Percentiles rank a stretch among this genome's conserved stretches.
Evolutionary conservation across 2,888 invertebrate species (phyloP).

Genomic region (Heliconius hortense): DNA sequence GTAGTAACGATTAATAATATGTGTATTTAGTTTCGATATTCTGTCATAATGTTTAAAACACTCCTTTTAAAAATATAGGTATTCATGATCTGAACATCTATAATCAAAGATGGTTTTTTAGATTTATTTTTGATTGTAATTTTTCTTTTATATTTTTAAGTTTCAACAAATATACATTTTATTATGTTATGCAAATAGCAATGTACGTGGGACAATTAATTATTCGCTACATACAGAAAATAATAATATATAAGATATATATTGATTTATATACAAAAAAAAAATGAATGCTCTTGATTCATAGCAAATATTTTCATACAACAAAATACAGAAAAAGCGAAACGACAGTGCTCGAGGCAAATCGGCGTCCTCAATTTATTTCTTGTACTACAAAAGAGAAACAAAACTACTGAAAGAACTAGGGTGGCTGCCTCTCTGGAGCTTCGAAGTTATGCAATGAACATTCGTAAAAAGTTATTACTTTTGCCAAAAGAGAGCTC

Average conservation of each 20-base stretch:
- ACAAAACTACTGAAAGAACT: slow-evolving; percentile 34
- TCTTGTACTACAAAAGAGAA: slow-evolving; percentile 23
- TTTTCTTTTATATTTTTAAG: too few relatives aligned
- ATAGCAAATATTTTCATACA: slow-evolving; percentile 8
- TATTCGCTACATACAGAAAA: too few relatives aligned
- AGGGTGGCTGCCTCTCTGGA: slow-evolving; percentile 32
- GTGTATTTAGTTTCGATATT: too few relatives aligned
- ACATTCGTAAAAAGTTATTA: slow-evolving; percentile 23
- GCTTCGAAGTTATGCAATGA: slow-evolving; percentile 35
- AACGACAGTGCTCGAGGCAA: slow-evolving; percentile 27
- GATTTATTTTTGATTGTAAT: too few relatives aligned
- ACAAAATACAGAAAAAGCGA: slow-evolving; percentile 16
- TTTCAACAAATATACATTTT: too few relatives aligned
- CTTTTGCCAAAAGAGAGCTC: slow-evolving; percentile 25
- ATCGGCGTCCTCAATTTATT: slow-evolving; percentile 34
- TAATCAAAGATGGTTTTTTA: too few relatives aligned
- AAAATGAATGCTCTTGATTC: neutral
- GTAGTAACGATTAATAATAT: too few relatives aligned
- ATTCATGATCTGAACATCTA: too few relatives aligned
- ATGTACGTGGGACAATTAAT: too few relatives aligned
- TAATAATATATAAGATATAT: neutral
- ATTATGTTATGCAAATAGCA: too few relatives aligned
- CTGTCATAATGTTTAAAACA: too few relatives aligned
- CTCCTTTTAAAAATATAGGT: too few relatives aligned
- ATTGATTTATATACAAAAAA: neutral